A percentile compares a stretch with the other conserved stretches of the same genome.
Conservation (phyloP, 2,888 invertebrate species). For the Galerucella pusilla region DNA sequence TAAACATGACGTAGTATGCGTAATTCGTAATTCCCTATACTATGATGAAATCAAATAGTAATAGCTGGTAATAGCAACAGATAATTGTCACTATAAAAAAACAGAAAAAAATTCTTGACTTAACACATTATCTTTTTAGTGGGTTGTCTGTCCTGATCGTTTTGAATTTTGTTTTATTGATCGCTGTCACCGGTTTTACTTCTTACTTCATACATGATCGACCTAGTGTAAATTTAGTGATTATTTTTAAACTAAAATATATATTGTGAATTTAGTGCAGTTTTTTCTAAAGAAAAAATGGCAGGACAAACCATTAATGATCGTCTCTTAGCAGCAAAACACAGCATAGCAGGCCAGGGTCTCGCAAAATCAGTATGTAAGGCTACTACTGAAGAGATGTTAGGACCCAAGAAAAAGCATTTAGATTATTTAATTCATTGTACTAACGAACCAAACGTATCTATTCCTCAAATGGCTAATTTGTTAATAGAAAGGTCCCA, state of each 20-base stretch:
- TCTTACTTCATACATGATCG: constrained; percentile 34
- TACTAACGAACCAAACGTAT: constrained; percentile 99
- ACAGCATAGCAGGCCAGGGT: constrained; percentile 99
- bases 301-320: constrained; percentile 99
- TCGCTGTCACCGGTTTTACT: constrained; percentile 35
- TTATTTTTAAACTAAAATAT: constrained; percentile 25
- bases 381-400: constrained; percentile 99
- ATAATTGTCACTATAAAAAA: too few relatives aligned
- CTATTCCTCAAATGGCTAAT: constrained; percentile 99
- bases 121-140: constrained; percentile 22
- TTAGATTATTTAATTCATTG: constrained; percentile 99
- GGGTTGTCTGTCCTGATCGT: constrained; percentile 26
- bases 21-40: too few relatives aligned
- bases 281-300: constrained; percentile 67
- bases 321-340: constrained; percentile 96
- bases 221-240: constrained; percentile 31
- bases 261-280: constrained; percentile 33
- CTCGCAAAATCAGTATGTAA: constrained; percentile 99
- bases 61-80: too few relatives aligned
- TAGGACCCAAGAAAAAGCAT: constrained; percentile 99
- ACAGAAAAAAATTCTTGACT: constrained; percentile 11
- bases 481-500: constrained; percentile 97
- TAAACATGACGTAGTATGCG: too few relatives aligned
- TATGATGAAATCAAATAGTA: too few relatives aligned
- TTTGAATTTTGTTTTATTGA: constrained; percentile 36